Evolutionary conservation across 2,888 invertebrate species (phyloP), one percentile per base, ranked within the genome.

Genomic region (Drosophila austrosaltans): DNA sequence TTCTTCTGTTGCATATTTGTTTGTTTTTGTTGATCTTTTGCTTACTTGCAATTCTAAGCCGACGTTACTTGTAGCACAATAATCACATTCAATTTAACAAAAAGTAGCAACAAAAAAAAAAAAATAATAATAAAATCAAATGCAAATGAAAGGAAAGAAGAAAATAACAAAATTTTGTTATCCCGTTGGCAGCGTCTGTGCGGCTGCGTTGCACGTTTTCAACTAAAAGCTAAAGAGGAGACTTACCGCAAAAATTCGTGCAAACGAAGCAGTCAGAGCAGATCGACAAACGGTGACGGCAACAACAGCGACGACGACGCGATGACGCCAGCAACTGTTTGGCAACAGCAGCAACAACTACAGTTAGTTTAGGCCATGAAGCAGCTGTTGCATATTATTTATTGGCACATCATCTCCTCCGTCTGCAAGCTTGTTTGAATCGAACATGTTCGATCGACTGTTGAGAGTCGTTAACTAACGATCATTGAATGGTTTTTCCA

Each of bases 181-280:
- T 69, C 71, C 79, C 79, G 76, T 59, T 60, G 68, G 54, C 75
- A 75, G 82, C 80, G 88, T 86, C 85, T 72, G 76, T 83, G 87
- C 85, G 83, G 73, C 81, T 83, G 84, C 88, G 88, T 86, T 85
- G 85, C 84, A 88, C 85, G 88, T 70, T 86, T 81, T 76, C 75
- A 86, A 85, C 88, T 85, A 78, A 85, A 81, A 25, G 39, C 53
- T 63, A 61, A 65, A 63, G 62, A 25, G 48, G 48, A 58, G 53
- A 60, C 36, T 72, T 72, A 73, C 72, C 84, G 87, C 82, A 73
- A 88, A 48, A 85, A 86, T 81, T 79, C 72, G 78, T 72, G 77
- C 77, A 83, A 78, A 65, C 78, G 59, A 75, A 70, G 28, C 66
- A 53, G 62, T 12, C 53, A 20, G 48, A 57, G 56, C 48, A 53